Evolutionary conservation across 2,888 invertebrate genomes (phyloP), one percentile per base, ranked within the genome.

Genomic region (Lasioglossum lativentre): DNA sequence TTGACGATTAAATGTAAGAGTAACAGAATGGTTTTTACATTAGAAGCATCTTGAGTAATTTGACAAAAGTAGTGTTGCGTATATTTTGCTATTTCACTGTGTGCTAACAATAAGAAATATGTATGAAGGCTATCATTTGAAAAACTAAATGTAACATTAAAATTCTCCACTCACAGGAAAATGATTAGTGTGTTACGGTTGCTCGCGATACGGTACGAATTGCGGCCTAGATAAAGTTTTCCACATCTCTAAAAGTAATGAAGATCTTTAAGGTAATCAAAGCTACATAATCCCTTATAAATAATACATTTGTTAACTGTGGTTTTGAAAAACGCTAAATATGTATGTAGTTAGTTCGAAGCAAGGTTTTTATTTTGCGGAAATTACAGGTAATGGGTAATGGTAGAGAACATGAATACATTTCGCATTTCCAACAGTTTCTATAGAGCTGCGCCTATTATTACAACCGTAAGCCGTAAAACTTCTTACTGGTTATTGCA

Each of bases 391-490:
- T 38, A 38, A 38, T 40, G 38, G 34, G 23, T 38, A 38, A 38
- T 40, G 38, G 70, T 40, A 14, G n/a, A 14, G n/a, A 38, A 12
- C 70, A 38, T 70, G 40, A 38, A 70, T 70, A 70, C n/a, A 70
- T 40, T 70, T 40, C n/a, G 40, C 12, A 12, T 70, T 70, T 23
- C 70, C 10, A 70, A 40, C 68, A 38, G 38, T 38, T 38, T 23
- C 38, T 34, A 68, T 70, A 40, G 70, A 38, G 4, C 23, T 70
- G 12, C 14, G 23, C 27, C 71, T 42, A 71, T 71, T 27, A 56
- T 75, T 56, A 34, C 14, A 56, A 40, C 16, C 19, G 59, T 42
- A 66, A 42, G 68, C 75, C 56, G 45, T 59, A 47, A 71, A 81
- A 63, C 23, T n/a, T 38, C 38, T 19, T 16, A 27, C 8, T 45